These are phyloP conservation scores for Gobius niger DNA, from an alignment of 2,113 vertebrate species.

Conservation along the genomic window DNA sequence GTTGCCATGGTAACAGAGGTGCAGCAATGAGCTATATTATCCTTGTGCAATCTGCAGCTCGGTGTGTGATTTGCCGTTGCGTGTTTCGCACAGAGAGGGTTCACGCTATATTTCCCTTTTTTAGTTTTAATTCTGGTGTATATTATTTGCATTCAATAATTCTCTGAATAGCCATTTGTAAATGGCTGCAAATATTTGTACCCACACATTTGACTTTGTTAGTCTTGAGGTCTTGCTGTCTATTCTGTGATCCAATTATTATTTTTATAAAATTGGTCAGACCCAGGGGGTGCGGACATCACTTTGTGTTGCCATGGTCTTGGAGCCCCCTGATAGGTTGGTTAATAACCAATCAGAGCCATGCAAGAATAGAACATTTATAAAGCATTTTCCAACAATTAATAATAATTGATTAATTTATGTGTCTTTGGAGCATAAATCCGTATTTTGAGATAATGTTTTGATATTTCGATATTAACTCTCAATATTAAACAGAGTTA, in stretches of 20 bases:
- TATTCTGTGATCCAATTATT: neutral
- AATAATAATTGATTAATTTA: neutral
- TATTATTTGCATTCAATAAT: too few relatives aligned
- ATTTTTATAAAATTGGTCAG: neutral
- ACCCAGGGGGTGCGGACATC: neutral
- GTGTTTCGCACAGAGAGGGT: neutral
- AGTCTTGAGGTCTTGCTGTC: neutral
- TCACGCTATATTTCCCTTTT: too few relatives aligned
- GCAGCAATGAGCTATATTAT: conserved; percentile 22
- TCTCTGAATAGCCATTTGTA: too few relatives aligned
- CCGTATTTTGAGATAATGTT: too few relatives aligned
- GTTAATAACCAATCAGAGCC: neutral
- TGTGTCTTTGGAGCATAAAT: neutral
- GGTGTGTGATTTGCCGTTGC: neutral
- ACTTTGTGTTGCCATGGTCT: neutral
- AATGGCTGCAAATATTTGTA: too few relatives aligned
- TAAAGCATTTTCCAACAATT: too few relatives aligned
- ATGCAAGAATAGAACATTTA: neutral
- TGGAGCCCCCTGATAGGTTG: neutral
- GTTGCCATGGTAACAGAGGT: conserved; percentile 59
- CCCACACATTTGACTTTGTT: neutral
- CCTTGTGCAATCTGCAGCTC: conserved; percentile 7
- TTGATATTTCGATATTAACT: too few relatives aligned
- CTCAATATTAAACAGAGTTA: too few relatives aligned
- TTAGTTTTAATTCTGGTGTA: too few relatives aligned